Evolutionary conservation across 1,140 invertebrate genomes (phyloP).

Genomic region (Drosophila quadrilineata): DNA sequence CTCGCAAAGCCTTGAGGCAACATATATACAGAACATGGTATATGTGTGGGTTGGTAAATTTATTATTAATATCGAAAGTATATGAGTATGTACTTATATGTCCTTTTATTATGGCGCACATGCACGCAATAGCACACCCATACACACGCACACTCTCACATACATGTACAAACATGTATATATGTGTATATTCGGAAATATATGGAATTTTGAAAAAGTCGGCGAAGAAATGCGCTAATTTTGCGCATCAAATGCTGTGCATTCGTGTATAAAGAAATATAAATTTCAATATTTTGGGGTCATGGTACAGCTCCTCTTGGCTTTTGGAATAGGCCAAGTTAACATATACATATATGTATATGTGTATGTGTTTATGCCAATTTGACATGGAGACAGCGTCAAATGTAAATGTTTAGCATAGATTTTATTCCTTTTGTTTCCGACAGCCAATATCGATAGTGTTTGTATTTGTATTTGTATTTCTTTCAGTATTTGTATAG

Average conservation of each 20-base stretch:
- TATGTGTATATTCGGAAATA: not conserved
- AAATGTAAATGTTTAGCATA: slow-evolving; percentile 55
- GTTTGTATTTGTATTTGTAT: too few relatives aligned
- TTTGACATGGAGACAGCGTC: slow-evolving; percentile 54
- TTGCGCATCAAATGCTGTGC: slow-evolving; percentile 60
- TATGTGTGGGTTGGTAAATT: slow-evolving; percentile 22
- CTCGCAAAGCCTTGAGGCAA: slow-evolving; percentile 7
- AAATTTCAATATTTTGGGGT: slow-evolving; percentile 47
- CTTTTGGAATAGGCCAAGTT: not conserved
- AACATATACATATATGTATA: not conserved
- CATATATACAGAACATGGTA: not conserved
- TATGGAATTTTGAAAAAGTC: slow-evolving; percentile 20
- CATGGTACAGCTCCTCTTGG: too few relatives aligned
- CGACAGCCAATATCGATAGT: slow-evolving; percentile 38
- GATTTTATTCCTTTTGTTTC: slow-evolving; percentile 31
- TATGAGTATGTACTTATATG: slow-evolving; percentile 19
- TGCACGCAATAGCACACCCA: slow-evolving; percentile 19
- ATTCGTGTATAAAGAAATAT: slow-evolving; percentile 55
- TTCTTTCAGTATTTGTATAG: slow-evolving; percentile 29
- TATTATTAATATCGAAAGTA: slow-evolving; percentile 48
- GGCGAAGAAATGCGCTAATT: slow-evolving; percentile 56
- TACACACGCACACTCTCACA: not conserved
- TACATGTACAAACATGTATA: not conserved
- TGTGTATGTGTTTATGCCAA: slow-evolving; percentile 51
- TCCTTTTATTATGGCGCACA: slow-evolving; percentile 32